Evolutionary conservation across 2,797 vertebrate genomes (phyloP).

Genomic region (Cynodonichthys magdalenae): DNA sequence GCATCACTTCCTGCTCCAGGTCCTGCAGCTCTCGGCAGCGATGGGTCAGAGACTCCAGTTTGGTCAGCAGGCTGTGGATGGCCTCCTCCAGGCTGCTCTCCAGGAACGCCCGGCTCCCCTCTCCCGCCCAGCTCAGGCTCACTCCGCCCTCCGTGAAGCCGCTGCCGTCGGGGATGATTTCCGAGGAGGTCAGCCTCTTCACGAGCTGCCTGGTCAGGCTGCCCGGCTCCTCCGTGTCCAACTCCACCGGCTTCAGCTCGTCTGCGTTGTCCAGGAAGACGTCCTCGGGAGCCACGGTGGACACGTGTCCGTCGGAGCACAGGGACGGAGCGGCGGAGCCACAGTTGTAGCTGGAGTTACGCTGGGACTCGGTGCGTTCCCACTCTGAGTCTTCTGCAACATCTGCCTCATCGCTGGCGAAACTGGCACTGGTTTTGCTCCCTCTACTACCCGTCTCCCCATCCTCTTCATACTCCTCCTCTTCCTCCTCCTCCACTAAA

Average conservation of each 20-base stretch:
- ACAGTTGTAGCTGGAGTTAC: slow-evolving; percentile 59
- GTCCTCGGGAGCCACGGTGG: slow-evolving; percentile 63
- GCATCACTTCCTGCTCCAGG: slow-evolving; percentile 93
- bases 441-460: slow-evolving; percentile 70
- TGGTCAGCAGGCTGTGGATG: slow-evolving; percentile 90
- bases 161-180: slow-evolving; percentile 67
- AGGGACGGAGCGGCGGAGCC: slow-evolving; percentile 65
- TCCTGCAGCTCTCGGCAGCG: slow-evolving; percentile 93
- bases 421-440: slow-evolving; percentile 69
- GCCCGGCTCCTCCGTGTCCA: slow-evolving; percentile 90
- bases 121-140: slow-evolving; percentile 83
- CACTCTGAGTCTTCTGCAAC: slow-evolving; percentile 76
- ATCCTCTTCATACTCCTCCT: slow-evolving; percentile 64
- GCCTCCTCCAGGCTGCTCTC: slow-evolving; percentile 95
- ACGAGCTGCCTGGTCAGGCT: slow-evolving; percentile 96
- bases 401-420: slow-evolving; percentile 75
- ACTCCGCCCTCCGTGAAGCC: slow-evolving; percentile 66
- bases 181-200: slow-evolving; percentile 90
- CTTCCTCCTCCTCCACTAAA: slow-evolving; percentile 66
- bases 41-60: slow-evolving; percentile 89
- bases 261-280: slow-evolving; percentile 82
- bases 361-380: slow-evolving; percentile 76
- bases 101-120: slow-evolving; percentile 87
- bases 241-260: slow-evolving; percentile 92
- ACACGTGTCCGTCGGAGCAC: slow-evolving; percentile 72